phyloP scores from a whole-genome alignment of 2,113 vertebrate genomes.

The Pseudorhombus dupliciocellatus region DNA sequence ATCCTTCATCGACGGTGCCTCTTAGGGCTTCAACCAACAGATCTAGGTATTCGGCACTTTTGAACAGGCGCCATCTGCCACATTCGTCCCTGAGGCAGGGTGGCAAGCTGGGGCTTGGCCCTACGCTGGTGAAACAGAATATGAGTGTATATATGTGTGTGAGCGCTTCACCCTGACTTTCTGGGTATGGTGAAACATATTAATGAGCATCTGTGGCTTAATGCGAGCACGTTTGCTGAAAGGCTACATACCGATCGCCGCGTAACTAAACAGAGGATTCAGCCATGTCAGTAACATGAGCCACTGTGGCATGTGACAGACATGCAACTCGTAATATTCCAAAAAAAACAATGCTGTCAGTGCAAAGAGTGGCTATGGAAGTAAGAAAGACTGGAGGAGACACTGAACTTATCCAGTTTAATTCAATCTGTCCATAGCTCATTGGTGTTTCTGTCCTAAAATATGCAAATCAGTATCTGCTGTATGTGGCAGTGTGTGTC shows the following conservation, averaged over 20 bases:
- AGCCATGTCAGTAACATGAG: no score
- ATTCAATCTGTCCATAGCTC: neutral
- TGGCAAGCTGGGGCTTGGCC: conserved; percentile 49
- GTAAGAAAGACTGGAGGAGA: no score
- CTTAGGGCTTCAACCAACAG: conserved; percentile 53
- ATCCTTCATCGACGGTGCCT: conserved; percentile 66
- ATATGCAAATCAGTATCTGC: no score
- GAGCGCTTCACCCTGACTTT: conserved; percentile 32
- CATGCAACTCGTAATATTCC: no score
- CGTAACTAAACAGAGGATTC: neutral
- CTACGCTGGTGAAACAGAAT: conserved; percentile 28
- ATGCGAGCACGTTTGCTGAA: conserved; percentile 22
- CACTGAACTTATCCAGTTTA: neutral
- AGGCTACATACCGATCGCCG: neutral
- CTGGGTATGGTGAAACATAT: conserved; percentile 51
- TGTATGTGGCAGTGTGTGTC: neutral
- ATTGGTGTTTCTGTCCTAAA: neutral
- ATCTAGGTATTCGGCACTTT: conserved; percentile 59
- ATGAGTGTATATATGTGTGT: conserved; percentile 22
- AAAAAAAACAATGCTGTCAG: neutral
- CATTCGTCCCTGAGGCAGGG: conserved; percentile 53
- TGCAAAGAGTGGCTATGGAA: no score
- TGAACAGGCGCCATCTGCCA: conserved; percentile 71
- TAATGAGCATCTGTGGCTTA: conserved; percentile 67
- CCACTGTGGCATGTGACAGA: no score